phyloP scores from a whole-genome alignment of 2,113 vertebrate genomes.

The Naja naja region DNA sequence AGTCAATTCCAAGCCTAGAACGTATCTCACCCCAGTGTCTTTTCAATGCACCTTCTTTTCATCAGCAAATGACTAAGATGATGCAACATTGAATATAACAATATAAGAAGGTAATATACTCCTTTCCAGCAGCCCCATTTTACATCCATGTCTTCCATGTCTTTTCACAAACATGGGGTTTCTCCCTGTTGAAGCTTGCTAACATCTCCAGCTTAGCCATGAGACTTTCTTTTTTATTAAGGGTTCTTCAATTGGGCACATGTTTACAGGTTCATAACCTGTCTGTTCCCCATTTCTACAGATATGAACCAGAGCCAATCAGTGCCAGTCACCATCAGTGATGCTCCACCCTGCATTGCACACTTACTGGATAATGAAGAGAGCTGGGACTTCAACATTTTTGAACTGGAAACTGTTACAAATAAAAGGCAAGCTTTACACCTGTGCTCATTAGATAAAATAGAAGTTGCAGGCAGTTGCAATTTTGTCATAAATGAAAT shows the following conservation, averaged over 20 bases:
- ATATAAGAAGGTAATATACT: background rate
- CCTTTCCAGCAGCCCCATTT: background rate
- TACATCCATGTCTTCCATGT: background rate
- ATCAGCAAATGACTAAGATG: background rate
- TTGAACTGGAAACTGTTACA: conserved; percentile 91
- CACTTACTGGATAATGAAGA: conserved; percentile 89
- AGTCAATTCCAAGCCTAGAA: background rate
- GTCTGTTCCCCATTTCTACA: conserved; percentile 61
- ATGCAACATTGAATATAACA: background rate
- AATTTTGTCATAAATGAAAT: conserved; percentile 1
- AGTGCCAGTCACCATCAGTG: conserved; percentile 82
- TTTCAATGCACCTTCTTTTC: background rate
- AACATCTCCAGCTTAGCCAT: background rate
- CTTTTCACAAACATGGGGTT: background rate
- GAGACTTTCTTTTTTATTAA: background rate
- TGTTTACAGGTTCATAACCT: background rate
- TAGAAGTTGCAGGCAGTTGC: background rate
- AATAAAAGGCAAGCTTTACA: conserved; percentile 81
- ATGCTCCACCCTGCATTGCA: conserved; percentile 82
- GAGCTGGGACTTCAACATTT: conserved; percentile 95
- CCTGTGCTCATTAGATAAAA: background rate
- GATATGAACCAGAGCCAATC: conserved; percentile 83
- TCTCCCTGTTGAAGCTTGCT: background rate
- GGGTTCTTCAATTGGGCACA: background rate
- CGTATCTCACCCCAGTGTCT: background rate